phyloP scores from a whole-genome alignment of 2,797 vertebrate genomes.

The Gastrophryne carolinensis region DNA sequence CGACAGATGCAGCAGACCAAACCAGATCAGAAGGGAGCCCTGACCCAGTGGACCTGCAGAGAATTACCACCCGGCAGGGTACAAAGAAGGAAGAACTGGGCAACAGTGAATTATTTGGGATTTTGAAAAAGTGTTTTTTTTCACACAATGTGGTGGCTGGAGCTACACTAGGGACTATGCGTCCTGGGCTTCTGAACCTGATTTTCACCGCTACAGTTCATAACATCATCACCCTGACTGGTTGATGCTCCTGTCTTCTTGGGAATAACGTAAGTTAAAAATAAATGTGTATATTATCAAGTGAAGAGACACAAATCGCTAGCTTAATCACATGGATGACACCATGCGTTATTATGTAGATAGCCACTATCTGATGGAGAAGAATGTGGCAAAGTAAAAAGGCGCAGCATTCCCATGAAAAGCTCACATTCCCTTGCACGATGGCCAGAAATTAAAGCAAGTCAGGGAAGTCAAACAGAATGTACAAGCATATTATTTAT shows the following conservation, averaged over 20 bases:
- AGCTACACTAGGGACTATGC: no score
- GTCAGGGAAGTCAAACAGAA: constrained; percentile 43
- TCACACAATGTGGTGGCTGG: no score
- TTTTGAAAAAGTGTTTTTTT: no score
- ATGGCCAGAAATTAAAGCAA: constrained; percentile 42
- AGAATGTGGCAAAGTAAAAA: constrained; percentile 19
- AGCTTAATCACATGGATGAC: neutral
- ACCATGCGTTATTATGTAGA: neutral
- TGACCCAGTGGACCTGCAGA: no score
- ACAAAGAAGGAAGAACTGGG: no score
- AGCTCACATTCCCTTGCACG: constrained; percentile 34
- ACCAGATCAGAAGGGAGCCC: no score
- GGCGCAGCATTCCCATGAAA: constrained; percentile 38
- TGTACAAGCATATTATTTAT: constrained; percentile 49
- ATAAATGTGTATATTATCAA: neutral
- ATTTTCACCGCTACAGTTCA: no score
- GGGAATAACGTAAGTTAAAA: neutral
- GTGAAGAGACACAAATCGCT: neutral
- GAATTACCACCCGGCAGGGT: no score
- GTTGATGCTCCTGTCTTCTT: neutral
- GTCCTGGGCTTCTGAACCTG: no score
- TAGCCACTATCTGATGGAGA: constrained; percentile 12
- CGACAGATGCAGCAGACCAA: no score
- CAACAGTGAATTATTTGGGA: no score
- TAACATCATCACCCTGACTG: neutral